Evolutionary conservation across 2,797 vertebrate species (phyloP).

Genomic region (Rhadinocentrus ornatus): DNA sequence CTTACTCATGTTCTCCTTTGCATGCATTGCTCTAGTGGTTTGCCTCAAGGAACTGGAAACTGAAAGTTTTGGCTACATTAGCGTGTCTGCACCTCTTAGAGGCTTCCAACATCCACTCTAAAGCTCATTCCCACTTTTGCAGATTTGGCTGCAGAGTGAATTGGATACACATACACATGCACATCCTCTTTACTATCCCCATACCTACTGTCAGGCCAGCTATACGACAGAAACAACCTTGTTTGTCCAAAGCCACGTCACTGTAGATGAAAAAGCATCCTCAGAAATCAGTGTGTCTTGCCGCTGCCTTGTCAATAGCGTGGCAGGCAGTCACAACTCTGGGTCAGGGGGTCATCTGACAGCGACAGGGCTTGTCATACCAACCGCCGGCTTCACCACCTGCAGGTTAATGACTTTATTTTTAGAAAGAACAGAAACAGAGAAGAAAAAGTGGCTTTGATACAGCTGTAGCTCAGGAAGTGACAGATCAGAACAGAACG

Average conservation of each 20-base stretch:
- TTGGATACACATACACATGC: constrained; percentile 37
- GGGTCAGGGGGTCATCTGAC: constrained; percentile 74
- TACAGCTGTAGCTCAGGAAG: constrained; percentile 73
- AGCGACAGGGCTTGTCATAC: constrained; percentile 75
- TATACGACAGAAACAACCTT: constrained; percentile 66
- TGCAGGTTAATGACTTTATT: constrained; percentile 83
- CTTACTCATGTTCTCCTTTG: constrained; percentile 11
- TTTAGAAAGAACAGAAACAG: constrained; percentile 76
- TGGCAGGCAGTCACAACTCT: constrained; percentile 74
- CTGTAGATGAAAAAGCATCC: constrained; percentile 56
- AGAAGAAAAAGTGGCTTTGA: constrained; percentile 70
- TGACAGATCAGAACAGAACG: constrained; percentile 45
- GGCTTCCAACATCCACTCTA: constrained; percentile 64
- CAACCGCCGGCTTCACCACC: constrained; percentile 72
- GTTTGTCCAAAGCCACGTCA: constrained; percentile 62
- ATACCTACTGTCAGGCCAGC: constrained; percentile 60
- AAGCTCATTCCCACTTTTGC: constrained; percentile 65
- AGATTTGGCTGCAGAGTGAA: constrained; percentile 54
- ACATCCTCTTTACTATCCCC: constrained; percentile 30
- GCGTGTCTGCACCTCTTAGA: constrained; percentile 74
- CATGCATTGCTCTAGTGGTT: constrained; percentile 52
- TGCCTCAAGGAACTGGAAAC: constrained; percentile 62
- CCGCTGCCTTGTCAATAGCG: constrained; percentile 74
- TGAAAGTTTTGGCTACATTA: constrained; percentile 69
- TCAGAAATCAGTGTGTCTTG: constrained; percentile 67